Percentiles rank a stretch among this genome's conserved stretches.
Conservation (phyloP, 1,140 invertebrate genomes). For the Micrasema minimum region DNA sequence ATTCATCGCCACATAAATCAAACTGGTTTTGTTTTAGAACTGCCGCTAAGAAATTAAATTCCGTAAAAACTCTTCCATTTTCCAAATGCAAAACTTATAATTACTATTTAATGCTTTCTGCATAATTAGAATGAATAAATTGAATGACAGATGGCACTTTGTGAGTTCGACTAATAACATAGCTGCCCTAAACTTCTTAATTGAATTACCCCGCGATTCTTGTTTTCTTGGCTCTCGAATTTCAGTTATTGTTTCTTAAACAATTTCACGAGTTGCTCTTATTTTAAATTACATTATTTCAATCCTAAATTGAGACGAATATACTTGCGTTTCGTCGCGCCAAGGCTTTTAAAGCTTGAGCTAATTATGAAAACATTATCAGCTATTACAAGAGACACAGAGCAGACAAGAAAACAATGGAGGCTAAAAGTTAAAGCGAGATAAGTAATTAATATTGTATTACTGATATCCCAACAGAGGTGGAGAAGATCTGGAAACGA, state of each 20-base stretch:
- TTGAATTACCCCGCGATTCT: slow-evolving; percentile 9
- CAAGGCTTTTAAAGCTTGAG: too few species aligned
- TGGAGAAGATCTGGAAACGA: too few species aligned
- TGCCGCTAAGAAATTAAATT: slow-evolving; percentile 16
- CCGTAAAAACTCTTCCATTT: slow-evolving; percentile 2
- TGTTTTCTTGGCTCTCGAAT: slow-evolving; percentile 17
- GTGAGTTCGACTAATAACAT: slow-evolving; percentile 21
- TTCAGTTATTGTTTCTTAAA: slow-evolving; percentile 19
- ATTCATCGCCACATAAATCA: slow-evolving; percentile 12
- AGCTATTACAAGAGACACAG: too few species aligned
- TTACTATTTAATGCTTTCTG: slow-evolving; percentile 23
- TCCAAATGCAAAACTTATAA: slow-evolving; percentile 24
- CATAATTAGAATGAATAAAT: slow-evolving; percentile 32
- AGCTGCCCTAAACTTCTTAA: slow-evolving; percentile 18
- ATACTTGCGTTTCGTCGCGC: too few species aligned
- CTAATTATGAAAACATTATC: too few species aligned
- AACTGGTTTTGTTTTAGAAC: not conserved
- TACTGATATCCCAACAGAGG: too few species aligned
- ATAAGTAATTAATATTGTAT: too few species aligned
- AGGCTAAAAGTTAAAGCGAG: too few species aligned
- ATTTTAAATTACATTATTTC: slow-evolving; percentile 9
- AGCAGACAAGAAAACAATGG: too few species aligned
- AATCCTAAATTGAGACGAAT: slow-evolving; percentile 2
- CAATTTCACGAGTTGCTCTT: slow-evolving; percentile 29
- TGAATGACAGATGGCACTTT: slow-evolving; percentile 30